These are phyloP conservation scores for Argynnis bischoffii DNA, from an alignment of 2,888 invertebrate genomes.

Conservation along the genomic window DNA sequence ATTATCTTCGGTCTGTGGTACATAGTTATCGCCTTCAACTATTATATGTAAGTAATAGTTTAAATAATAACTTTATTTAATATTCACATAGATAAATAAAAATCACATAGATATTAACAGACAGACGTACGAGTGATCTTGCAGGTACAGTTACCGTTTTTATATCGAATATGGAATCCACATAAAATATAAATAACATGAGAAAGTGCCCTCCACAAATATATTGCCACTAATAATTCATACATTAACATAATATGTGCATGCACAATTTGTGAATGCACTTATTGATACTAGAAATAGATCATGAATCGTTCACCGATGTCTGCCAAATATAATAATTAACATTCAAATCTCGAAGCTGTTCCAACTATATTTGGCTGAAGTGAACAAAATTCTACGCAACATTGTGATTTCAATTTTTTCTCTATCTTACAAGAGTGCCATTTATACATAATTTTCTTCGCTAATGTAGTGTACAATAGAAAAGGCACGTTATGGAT, in stretches of 20 bases:
- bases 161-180: too few species aligned
- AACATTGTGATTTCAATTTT: not conserved
- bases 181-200: too few species aligned
- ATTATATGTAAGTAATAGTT: constrained; percentile 59
- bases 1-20: constrained; percentile 69
- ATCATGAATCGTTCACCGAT: constrained; percentile 8
- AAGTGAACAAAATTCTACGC: constrained; percentile 1
- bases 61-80: not conserved
- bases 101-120: too few species aligned
- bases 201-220: too few species aligned
- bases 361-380: constrained; percentile 22
- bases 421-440: not conserved
- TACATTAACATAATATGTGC: not conserved
- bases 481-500: too few species aligned
- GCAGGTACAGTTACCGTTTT: too few species aligned
- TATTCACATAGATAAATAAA: not conserved
- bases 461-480: too few species aligned
- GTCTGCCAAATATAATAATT: constrained; percentile 27
- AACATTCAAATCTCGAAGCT: constrained; percentile 11
- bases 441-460: too few species aligned
- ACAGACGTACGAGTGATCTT: too few species aligned
- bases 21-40: constrained; percentile 58
- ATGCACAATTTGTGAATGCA: not conserved
- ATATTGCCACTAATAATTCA: too few species aligned
- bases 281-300: constrained; percentile 11